Percentiles rank a stretch among this genome's conserved stretches.
These are phyloP conservation scores for Anser brachyrhynchus DNA, from an alignment of 2,113 vertebrate species.

Conservation along the genomic window DNA sequence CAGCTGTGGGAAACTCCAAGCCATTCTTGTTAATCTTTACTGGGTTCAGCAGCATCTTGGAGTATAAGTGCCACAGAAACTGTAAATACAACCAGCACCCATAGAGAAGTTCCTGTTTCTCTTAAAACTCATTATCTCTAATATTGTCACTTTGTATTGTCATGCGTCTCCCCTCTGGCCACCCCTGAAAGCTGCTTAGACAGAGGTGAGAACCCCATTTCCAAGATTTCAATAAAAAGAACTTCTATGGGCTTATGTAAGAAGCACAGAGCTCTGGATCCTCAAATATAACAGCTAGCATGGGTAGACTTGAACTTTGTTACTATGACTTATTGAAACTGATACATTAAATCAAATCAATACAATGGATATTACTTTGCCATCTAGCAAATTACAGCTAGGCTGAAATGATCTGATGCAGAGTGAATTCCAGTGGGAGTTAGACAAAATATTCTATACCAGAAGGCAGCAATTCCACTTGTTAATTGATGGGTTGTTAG, in stretches of 20 bases:
- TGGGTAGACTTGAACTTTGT: not conserved
- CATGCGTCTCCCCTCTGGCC: not conserved
- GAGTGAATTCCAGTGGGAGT: constrained; percentile 29
- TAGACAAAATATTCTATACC: constrained; percentile 11
- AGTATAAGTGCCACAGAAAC: not conserved
- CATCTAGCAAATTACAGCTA: not conserved
- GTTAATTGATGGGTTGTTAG: constrained; percentile 52
- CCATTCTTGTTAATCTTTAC: constrained; percentile 3
- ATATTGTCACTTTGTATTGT: not conserved
- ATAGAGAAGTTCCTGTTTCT: not conserved
- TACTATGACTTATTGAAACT: not conserved
- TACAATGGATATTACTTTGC: not conserved
- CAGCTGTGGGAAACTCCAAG: not conserved
- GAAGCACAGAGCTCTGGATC: not conserved
- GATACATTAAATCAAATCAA: constrained; percentile 35
- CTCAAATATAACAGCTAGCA: not conserved
- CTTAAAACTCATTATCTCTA: not conserved
- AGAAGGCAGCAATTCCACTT: constrained; percentile 41
- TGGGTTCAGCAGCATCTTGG: not conserved
- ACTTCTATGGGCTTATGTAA: not conserved
- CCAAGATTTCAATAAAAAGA: not conserved
- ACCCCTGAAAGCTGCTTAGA: not conserved
- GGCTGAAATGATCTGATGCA: not conserved
- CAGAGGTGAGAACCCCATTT: not conserved
- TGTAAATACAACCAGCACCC: constrained; percentile 1